Evolutionary conservation across 1,140 invertebrate species (phyloP).

Genomic region (Temnothorax longispinosus): DNA sequence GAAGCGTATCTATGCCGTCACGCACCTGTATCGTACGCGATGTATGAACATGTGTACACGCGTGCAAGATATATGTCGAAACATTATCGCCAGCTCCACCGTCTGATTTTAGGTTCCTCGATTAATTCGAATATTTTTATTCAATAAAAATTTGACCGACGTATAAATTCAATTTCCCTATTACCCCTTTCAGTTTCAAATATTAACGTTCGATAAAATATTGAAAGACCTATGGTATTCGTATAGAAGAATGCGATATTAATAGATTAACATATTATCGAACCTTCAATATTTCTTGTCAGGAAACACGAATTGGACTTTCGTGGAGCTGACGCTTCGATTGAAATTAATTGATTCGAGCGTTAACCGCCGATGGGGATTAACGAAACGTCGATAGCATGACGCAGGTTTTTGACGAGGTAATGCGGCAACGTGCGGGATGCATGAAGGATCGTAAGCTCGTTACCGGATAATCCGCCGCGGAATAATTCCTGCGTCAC

Average conservation of each 20-base stretch:
- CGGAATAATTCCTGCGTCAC: conserved; percentile 14
- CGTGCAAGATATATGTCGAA: not conserved
- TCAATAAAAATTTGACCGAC: not conserved
- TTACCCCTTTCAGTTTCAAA: not conserved
- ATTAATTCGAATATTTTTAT: not conserved
- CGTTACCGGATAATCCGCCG: conserved; percentile 54
- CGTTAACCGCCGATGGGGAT: not conserved
- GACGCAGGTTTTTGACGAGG: conserved; percentile 13
- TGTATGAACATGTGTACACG: not conserved
- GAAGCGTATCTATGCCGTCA: not conserved
- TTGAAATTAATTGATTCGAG: conserved; percentile 22
- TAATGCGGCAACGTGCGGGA: conserved; percentile 36
- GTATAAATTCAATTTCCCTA: not conserved
- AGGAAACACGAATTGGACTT: not conserved
- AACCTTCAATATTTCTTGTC: not conserved
- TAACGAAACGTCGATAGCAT: conserved; percentile 27
- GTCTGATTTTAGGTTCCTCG: not conserved
- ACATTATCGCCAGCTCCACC: not conserved
- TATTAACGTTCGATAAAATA: not conserved
- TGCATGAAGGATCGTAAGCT: conserved; percentile 54
- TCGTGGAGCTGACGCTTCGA: not conserved
- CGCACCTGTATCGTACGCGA: not conserved
- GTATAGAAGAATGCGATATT: not conserved
- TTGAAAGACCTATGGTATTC: not conserved
- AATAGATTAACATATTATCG: not conserved